Evolutionary conservation across 2,888 invertebrate genomes (phyloP).

Genomic region (Epinotia ramella): DNA sequence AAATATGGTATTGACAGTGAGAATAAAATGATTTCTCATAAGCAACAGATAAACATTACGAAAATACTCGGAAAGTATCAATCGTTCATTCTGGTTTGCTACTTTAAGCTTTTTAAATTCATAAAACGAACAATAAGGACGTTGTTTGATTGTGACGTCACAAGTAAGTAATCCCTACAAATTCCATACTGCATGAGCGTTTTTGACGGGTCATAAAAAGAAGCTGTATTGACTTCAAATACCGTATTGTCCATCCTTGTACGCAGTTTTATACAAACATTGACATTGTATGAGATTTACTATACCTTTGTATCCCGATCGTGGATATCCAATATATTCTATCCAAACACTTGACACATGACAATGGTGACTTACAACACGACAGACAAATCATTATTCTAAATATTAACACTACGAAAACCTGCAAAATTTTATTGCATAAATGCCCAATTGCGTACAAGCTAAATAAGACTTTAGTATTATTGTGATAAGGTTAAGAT

Average conservation of each 20-base stretch:
- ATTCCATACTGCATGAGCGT: no score
- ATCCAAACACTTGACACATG: conserved; percentile 61
- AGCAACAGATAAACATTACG: no score
- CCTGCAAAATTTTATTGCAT: conserved; percentile 54
- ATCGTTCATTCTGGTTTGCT: no score
- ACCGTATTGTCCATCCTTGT: background rate
- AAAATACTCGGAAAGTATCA: no score
- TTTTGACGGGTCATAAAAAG: no score
- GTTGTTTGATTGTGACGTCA: no score
- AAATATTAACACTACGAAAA: conserved; percentile 63
- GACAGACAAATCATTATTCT: conserved; percentile 54
- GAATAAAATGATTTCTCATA: no score
- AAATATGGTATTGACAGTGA: no score
- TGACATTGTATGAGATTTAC: background rate
- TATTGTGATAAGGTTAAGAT: conserved; percentile 35
- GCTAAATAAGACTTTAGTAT: conserved; percentile 7
- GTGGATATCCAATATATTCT: conserved; percentile 59
- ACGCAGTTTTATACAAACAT: background rate
- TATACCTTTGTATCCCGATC: conserved; percentile 48
- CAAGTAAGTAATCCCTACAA: no score
- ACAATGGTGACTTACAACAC: conserved; percentile 60
- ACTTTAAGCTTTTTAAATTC: no score
- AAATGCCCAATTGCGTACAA: conserved; percentile 37
- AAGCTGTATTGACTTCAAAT: no score
- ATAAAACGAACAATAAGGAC: no score